phyloP scores from a whole-genome alignment of 2,797 vertebrate species.

The Pteronotus mesoamericanus region DNA sequence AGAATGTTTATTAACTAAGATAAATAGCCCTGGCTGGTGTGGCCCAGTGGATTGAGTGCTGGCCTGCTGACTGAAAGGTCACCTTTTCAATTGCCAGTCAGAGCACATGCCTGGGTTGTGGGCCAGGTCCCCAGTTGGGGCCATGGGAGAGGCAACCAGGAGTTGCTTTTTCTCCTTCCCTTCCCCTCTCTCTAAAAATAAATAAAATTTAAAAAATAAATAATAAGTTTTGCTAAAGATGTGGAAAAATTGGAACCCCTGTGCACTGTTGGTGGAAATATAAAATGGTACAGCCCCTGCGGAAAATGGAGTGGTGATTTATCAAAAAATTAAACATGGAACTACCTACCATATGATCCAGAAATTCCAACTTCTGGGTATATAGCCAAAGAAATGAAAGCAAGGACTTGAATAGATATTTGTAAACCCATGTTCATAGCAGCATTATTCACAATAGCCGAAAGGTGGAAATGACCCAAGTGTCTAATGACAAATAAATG shows the following conservation, averaged over 20 bases:
- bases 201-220: too few relatives aligned
- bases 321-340: not conserved
- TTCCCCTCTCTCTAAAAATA: too few relatives aligned
- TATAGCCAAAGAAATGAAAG: not conserved
- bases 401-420: not conserved
- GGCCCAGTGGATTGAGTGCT: too few relatives aligned
- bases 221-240: not conserved
- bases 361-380: not conserved
- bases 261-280: not conserved
- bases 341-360: not conserved
- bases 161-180: too few relatives aligned
- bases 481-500: not conserved
- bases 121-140: too few relatives aligned
- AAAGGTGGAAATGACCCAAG: not conserved
- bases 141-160: too few relatives aligned
- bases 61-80: too few relatives aligned
- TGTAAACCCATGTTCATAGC: not conserved
- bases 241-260: not conserved
- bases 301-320: not conserved
- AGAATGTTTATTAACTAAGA: not conserved
- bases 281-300: not conserved
- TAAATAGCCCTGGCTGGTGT: not conserved
- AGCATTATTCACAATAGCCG: not conserved
- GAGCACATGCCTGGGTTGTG: too few relatives aligned
- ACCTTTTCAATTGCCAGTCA: too few relatives aligned